Conservation (phyloP, 2,888 invertebrate genomes). For the Nemurella pictetii region DNA sequence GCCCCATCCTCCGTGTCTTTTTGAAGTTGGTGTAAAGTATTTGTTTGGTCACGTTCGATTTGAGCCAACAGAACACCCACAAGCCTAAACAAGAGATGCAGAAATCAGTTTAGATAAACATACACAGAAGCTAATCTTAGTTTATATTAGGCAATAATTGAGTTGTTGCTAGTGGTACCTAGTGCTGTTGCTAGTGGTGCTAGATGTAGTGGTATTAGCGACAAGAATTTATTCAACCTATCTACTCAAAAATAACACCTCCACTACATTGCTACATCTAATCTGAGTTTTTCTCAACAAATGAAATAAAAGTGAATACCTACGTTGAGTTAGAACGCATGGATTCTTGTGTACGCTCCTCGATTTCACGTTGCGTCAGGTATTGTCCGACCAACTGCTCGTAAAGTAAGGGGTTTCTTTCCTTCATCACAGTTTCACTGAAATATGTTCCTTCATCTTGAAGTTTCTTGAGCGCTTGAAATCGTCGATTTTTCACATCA, state of each 20-base stretch:
- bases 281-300: too few relatives aligned
- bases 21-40: slow-evolving; percentile 64
- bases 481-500: slow-evolving; percentile 77
- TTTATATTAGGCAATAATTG: too few relatives aligned
- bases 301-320: slow-evolving; percentile 41
- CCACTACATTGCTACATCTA: too few relatives aligned
- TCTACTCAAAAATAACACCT: too few relatives aligned
- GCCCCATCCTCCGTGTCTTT: slow-evolving; percentile 50
- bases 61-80: slow-evolving; percentile 51
- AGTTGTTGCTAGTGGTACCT: too few relatives aligned
- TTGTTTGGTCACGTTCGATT: slow-evolving; percentile 72
- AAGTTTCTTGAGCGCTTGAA: slow-evolving; percentile 75
- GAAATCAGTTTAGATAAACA: background rate
- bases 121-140: too few relatives aligned
- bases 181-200: too few relatives aligned
- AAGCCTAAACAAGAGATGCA: slow-evolving; percentile 12
- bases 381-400: slow-evolving; percentile 88
- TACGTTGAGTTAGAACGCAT: slow-evolving; percentile 42
- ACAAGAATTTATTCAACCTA: too few relatives aligned
- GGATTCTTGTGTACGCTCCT: slow-evolving; percentile 57
- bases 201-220: too few relatives aligned
- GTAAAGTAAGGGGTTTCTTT: slow-evolving; percentile 84
- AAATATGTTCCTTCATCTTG: slow-evolving; percentile 76
- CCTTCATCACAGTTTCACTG: slow-evolving; percentile 91
- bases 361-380: slow-evolving; percentile 74